Percentiles rank a stretch among this genome's conserved stretches.
These are phyloP conservation scores for Gambusia yucatana DNA, from an alignment of 2,797 vertebrate genomes.

Conservation along the genomic window DNA sequence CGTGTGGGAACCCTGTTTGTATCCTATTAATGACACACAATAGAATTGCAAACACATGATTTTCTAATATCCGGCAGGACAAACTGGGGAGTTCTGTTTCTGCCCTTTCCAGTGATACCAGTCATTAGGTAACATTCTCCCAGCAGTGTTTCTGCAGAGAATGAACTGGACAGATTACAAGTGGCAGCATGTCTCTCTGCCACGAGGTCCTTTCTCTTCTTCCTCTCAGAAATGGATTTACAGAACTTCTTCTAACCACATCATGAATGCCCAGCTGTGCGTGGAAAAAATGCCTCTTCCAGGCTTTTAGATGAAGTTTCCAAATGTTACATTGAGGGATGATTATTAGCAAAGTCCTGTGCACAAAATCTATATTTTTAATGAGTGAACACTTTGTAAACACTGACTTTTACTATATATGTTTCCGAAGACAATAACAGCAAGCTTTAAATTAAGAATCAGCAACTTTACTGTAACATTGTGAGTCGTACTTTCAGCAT, in stretches of 20 bases:
- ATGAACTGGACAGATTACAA: conserved; percentile 55
- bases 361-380: not conserved
- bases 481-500: not conserved
- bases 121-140: conserved; percentile 30
- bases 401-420: not conserved
- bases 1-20: not conserved
- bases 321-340: not conserved
- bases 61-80: not conserved
- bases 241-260: conserved; percentile 32
- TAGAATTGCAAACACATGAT: not conserved
- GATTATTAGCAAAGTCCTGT: not conserved
- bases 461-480: not conserved
- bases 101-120: conserved; percentile 1
- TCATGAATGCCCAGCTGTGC: conserved; percentile 28
- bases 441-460: not conserved
- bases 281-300: conserved; percentile 20
- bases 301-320: not conserved
- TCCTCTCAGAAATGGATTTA: conserved; percentile 54
- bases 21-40: not conserved
- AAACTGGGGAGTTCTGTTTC: not conserved
- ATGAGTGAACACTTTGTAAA: not conserved
- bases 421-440: not conserved
- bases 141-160: conserved; percentile 22
- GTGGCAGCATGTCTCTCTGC: conserved; percentile 42
- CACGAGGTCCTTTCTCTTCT: conserved; percentile 31